Evolutionary conservation across 1,140 invertebrate genomes (phyloP), one percentile per base, ranked within the genome.

Genomic region (Aphelenchoides besseyi): DNA sequence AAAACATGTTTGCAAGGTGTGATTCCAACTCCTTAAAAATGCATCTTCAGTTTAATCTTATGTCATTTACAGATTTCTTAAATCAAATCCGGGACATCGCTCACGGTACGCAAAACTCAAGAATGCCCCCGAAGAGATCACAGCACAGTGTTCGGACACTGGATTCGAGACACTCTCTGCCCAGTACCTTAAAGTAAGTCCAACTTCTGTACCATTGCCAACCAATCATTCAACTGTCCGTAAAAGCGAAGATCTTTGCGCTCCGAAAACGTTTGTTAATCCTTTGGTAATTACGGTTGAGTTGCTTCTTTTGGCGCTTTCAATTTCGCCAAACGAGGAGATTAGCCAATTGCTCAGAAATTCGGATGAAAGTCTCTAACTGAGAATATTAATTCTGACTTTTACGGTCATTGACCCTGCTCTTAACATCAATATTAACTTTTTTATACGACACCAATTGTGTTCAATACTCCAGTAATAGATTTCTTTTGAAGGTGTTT

Each of bases 141-240:
- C 36, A 53, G 33, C 69, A 2, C 66, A 77, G 29, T 81, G 78
- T 61, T 69, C 75, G 16, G 77, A 78, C 28, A 52, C 75, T 2
- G 79, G 74, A 18, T 78, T 81, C 59, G 76, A 78, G 48, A 37
- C 61, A 29, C 54, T 78, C 29, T 69, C 76, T 26, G 72, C 68
- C 3, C 23, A 72, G n/a, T 78, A 78, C 29, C 36, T 78, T 30
- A 78, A 78, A 35, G 76, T 77, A 9, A 23, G 36, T 30, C 8
- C 29, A 63, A n/a, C 2, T 18, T 2, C n/a, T 73, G 66, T 18
- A 41, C n/a, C n/a, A 28, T 16, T 28, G 18, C n/a, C 1, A 16
- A 1, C 16, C n/a, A 61, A 1, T 1, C 8, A 2, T 23, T 74
- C 0, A 48, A 18, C 73, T 16, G 41, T 8, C 55, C 30, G 2